Evolutionary conservation across 2,113 vertebrate genomes (phyloP).

Genomic region (Hydrochoerus hydrochaeris): DNA sequence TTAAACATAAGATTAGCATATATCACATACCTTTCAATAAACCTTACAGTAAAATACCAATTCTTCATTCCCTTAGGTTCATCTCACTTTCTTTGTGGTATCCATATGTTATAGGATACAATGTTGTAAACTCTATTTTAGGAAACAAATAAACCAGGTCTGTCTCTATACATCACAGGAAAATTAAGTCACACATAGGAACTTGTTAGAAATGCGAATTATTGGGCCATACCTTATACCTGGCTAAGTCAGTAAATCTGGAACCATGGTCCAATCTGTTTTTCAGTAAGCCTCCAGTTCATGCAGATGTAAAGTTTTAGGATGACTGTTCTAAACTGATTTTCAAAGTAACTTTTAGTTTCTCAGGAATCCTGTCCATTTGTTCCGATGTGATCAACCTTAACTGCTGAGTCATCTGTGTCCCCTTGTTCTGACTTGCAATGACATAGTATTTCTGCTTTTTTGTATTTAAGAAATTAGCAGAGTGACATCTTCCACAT

Average conservation of each 20-base stretch:
- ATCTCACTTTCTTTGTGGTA: background rate
- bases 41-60: background rate
- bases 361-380: background rate
- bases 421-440: background rate
- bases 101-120: background rate
- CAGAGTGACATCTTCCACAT: background rate
- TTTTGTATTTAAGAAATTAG: background rate
- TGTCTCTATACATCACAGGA: background rate
- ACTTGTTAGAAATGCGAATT: background rate
- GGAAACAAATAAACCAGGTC: background rate
- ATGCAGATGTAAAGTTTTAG: background rate
- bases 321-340: background rate
- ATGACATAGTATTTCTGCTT: background rate
- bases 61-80: background rate
- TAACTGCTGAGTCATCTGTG: background rate
- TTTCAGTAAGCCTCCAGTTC: background rate
- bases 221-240: background rate
- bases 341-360: constrained; percentile 24
- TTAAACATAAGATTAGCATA: background rate
- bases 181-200: background rate
- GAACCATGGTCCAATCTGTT: background rate
- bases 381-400: background rate
- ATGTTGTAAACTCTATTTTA: constrained; percentile 16
- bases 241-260: background rate
- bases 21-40: background rate